Percentiles rank a stretch among this genome's conserved stretches.
Conservation (phyloP, 2,797 vertebrate species). For the Acanthornis magna region DNA sequence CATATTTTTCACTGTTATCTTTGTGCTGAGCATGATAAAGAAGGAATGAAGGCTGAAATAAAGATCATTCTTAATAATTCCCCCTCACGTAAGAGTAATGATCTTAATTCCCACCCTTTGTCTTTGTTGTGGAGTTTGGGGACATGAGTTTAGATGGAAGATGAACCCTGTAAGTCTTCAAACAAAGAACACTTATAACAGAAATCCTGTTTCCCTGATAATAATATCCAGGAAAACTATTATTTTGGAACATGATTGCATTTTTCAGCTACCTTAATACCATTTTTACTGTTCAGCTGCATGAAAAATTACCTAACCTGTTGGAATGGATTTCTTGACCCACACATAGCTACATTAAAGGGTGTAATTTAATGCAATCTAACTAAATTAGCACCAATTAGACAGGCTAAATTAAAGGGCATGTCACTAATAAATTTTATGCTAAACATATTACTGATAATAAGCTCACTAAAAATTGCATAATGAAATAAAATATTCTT, state of each 20-base stretch:
- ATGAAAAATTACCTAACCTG: conserved; percentile 77
- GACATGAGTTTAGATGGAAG: conserved; percentile 58
- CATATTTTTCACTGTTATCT: conserved; percentile 52
- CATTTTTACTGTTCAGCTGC: conserved; percentile 69
- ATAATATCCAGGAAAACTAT: conserved; percentile 65
- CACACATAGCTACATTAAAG: conserved; percentile 77
- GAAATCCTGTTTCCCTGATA: conserved; percentile 41
- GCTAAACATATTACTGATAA: conserved; percentile 80
- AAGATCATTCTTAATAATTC: conserved; percentile 51
- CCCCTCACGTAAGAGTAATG: conserved; percentile 41
- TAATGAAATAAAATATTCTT: conserved; percentile 74
- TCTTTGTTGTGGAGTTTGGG: conserved; percentile 45
- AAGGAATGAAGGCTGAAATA: conserved; percentile 52
- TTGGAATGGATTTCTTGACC: conserved; percentile 80
- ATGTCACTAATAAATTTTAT: conserved; percentile 82
- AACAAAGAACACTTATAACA: conserved; percentile 32
- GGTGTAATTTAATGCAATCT: conserved; percentile 81
- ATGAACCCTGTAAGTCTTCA: conserved; percentile 46
- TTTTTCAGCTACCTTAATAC: conserved; percentile 58
- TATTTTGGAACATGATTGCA: conserved; percentile 65
- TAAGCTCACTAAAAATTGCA: conserved; percentile 73
- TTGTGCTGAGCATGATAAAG: conserved; percentile 49
- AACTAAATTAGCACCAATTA: conserved; percentile 82
- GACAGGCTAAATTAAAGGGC: conserved; percentile 81
- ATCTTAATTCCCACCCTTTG: conserved; percentile 48